Percentiles rank a stretch among this genome's conserved stretches.
phyloP scores from a whole-genome alignment of 2,888 invertebrate genomes.

The Caradrina clavipalpis region DNA sequence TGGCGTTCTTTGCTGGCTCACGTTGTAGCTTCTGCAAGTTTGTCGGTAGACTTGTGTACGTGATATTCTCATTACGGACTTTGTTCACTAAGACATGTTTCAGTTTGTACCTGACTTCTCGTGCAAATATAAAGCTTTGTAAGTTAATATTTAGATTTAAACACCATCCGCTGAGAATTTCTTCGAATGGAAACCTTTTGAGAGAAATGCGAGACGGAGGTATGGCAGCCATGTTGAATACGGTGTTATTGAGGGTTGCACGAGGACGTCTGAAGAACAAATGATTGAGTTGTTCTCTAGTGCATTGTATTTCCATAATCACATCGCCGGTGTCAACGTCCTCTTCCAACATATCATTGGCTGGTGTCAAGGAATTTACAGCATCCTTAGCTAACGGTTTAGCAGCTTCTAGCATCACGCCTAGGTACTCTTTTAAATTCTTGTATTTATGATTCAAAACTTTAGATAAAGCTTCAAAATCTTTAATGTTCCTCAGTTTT shows the following conservation, averaged over 20 bases:
- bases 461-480: conserved; percentile 60
- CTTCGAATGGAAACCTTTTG: conserved; percentile 18
- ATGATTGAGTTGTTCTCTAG: conserved; percentile 72
- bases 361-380: conserved; percentile 48
- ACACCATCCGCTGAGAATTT: conserved; percentile 47
- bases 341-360: conserved; percentile 29
- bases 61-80: conserved; percentile 1
- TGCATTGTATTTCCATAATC: conserved; percentile 72
- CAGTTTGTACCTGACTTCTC: conserved; percentile 40
- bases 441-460: conserved; percentile 74
- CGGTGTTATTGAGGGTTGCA: conserved; percentile 61
- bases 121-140: conserved; percentile 22
- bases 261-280: conserved; percentile 72
- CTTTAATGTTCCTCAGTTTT: conserved; percentile 69
- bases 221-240: conserved; percentile 71
- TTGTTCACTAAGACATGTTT: conserved; percentile 54
- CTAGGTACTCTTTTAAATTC: conserved; percentile 75
- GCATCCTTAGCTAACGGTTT: conserved; percentile 67
- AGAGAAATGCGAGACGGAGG: conserved; percentile 61
- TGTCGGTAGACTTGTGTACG: not conserved
- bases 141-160: conserved; percentile 42
- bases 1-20: not conserved
- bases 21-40: conserved; percentile 6
- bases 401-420: conserved; percentile 68
- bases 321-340: conserved; percentile 58